These are phyloP conservation scores for Centropristis striata DNA, from an alignment of 2,113 vertebrate genomes.

Conservation along the genomic window DNA sequence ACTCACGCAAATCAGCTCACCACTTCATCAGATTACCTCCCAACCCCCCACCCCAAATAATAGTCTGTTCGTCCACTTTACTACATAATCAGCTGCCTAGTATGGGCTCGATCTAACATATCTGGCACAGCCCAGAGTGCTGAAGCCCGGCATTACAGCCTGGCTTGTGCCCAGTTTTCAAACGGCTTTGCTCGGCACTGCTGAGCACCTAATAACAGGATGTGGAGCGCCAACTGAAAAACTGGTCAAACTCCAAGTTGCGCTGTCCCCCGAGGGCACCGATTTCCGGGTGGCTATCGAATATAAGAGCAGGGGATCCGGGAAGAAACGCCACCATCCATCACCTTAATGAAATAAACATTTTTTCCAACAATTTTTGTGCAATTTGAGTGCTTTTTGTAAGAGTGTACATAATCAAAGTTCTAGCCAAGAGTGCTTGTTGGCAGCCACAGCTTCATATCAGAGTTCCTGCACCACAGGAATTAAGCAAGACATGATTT, in stretches of 20 bases:
- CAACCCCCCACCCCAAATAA: neutral
- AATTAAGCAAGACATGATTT: constrained; percentile 58
- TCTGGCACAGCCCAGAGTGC: constrained; percentile 46
- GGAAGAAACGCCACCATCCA: neutral
- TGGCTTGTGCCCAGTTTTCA: constrained; percentile 74
- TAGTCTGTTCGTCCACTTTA: constrained; percentile 19
- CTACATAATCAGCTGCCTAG: constrained; percentile 50
- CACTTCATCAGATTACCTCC: constrained; percentile 45
- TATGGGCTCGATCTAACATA: constrained; percentile 54
- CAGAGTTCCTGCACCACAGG: constrained; percentile 64
- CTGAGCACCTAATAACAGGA: constrained; percentile 80
- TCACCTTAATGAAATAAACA: constrained; percentile 10
- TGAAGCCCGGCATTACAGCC: constrained; percentile 69
- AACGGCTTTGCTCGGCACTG: constrained; percentile 71
- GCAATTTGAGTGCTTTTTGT: constrained; percentile 11
- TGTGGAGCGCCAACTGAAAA: constrained; percentile 64
- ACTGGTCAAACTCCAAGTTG: constrained; percentile 68
- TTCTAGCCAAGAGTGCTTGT: neutral
- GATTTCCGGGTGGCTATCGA: constrained; percentile 27
- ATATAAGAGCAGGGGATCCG: neutral
- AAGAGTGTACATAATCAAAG: constrained; percentile 12
- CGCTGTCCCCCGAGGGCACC: constrained; percentile 33
- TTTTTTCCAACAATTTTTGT: neutral
- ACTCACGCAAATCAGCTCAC: constrained; percentile 7
- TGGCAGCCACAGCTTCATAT: constrained; percentile 33